Evolutionary conservation across 2,888 invertebrate species (phyloP), one percentile per base, ranked within the genome.

Genomic region (Limnephilus auricula): DNA sequence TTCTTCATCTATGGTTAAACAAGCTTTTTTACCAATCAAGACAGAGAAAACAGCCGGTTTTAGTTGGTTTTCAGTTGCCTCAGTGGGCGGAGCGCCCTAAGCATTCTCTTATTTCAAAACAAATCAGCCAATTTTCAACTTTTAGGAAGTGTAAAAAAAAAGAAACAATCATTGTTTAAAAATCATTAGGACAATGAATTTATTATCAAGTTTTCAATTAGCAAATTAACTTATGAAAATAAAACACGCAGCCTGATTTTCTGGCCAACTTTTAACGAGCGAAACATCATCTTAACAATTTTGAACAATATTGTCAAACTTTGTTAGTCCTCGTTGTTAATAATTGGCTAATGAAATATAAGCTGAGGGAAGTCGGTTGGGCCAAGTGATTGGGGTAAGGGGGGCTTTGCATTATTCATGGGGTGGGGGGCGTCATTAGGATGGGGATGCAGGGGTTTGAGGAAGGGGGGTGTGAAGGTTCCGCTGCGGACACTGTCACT

Each of bases 331-430:
- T 15, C 40, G 2, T 45, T 37, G 85, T 79, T 78, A 88, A 88
- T 78, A 78, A 78, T 88, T 88, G 78, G 87, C 79, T 89, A 79
- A 89, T 89, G 80, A 89, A 89, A 89, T 40, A 89, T 89, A 80
- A 89, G 78, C 87, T 78, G 86, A n/a, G 84, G 65, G 65, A 65
- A 65, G 65, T 65, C n/a, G 65, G 65, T 65, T n/a, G 85, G 85
- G 78, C 25, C 65, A 65, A 50, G 65, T 31, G 31, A 25, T 65
- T 25, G 78, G 78, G 87, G 50, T 50, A 78, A n/a, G 30, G 80
- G 40, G 31, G 25, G 86, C 13, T 87, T 80, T 90, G 87, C 86
- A 90, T 90, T 87, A 90, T 90, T 90, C 87, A 90, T 90, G 50
- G 79, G 87, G 32, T 80, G 40, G 86, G 34, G 37, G 87, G 50